These are phyloP conservation scores for Pemphigus obesinymphae DNA, from an alignment of 1,140 invertebrate genomes.

Conservation along the genomic window DNA sequence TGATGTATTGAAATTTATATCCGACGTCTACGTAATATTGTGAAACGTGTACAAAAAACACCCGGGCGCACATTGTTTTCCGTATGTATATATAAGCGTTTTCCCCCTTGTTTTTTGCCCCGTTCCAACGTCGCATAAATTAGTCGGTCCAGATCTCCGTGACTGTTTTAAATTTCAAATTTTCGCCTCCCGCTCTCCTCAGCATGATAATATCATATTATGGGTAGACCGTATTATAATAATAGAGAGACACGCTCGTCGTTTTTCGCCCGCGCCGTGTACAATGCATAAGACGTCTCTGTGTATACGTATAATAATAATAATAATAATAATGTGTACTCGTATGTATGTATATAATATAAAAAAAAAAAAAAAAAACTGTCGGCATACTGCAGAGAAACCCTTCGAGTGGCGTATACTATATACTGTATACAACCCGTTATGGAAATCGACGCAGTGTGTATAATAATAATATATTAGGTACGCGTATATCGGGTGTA, in stretches of 20 bases:
- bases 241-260: background rate
- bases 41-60: background rate
- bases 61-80: background rate
- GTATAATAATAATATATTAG: background rate
- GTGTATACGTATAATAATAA: too few relatives aligned
- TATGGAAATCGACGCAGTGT: background rate
- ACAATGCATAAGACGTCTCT: background rate
- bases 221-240: too few relatives aligned
- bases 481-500: background rate
- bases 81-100: background rate
- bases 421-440: background rate
- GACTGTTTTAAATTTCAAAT: background rate
- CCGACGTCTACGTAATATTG: too few relatives aligned
- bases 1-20: too few relatives aligned
- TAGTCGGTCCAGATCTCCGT: background rate
- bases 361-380: background rate
- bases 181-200: background rate
- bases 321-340: background rate
- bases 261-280: background rate
- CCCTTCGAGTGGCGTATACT: background rate
- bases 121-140: background rate
- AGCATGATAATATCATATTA: background rate
- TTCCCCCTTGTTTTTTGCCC: background rate
- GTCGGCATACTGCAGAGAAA: background rate
- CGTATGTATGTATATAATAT: too few relatives aligned